Percentiles rank a stretch among this genome's conserved stretches.
phyloP scores from a whole-genome alignment of 2,888 invertebrate species.

The Drosophila niveifrons region DNA sequence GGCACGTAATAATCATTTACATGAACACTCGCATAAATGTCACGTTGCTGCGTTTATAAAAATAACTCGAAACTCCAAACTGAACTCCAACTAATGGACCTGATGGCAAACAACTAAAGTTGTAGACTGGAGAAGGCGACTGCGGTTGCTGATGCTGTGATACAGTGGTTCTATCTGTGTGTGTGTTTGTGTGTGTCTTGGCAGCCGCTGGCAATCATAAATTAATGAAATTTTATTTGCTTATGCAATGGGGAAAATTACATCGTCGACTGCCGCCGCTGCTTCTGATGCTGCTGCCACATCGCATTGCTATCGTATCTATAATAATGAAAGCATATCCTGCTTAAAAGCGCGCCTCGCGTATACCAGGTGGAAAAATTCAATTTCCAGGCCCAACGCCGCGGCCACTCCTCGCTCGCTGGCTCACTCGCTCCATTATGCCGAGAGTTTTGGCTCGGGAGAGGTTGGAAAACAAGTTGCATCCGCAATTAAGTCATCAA shows the following conservation, averaged over 20 bases:
- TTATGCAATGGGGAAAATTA: slow-evolving; percentile 75
- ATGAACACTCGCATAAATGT: slow-evolving; percentile 82
- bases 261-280: slow-evolving; percentile 19
- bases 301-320: slow-evolving; percentile 56
- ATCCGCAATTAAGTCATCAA: slow-evolving; percentile 82
- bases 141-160: slow-evolving; percentile 21
- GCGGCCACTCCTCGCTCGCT: neutral
- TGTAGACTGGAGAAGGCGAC: neutral
- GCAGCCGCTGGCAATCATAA: slow-evolving; percentile 75
- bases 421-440: neutral
- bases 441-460: slow-evolving; percentile 35
- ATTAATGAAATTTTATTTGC: slow-evolving; percentile 81
- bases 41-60: slow-evolving; percentile 81
- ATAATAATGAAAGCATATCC: slow-evolving; percentile 82
- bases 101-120: slow-evolving; percentile 27
- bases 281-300: slow-evolving; percentile 18
- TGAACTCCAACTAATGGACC: slow-evolving; percentile 67
- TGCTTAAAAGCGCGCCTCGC: slow-evolving; percentile 66
- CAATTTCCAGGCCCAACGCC: slow-evolving; percentile 74
- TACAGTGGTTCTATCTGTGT: slow-evolving; percentile 11
- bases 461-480: slow-evolving; percentile 81
- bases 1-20: slow-evolving; percentile 81
- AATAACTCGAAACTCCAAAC: slow-evolving; percentile 70
- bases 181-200: slow-evolving; percentile 16
- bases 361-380: slow-evolving; percentile 77